phyloP scores from a whole-genome alignment of 2,797 vertebrate genomes.

The Typhlichthys eigenmanni region DNA sequence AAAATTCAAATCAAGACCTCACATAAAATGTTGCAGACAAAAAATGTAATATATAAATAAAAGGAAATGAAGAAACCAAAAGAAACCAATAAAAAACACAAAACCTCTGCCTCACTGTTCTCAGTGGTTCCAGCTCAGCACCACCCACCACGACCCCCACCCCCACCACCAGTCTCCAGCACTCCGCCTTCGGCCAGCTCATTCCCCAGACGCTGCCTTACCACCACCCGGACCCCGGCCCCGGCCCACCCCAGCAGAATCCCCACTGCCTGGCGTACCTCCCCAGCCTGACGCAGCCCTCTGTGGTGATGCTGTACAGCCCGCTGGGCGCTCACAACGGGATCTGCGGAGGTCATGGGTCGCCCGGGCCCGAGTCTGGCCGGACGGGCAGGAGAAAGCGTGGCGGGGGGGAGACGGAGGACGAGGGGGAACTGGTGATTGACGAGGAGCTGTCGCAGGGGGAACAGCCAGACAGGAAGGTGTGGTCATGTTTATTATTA shows the following conservation, averaged over 20 bases:
- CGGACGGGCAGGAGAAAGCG: conserved; percentile 45
- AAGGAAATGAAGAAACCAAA: no score
- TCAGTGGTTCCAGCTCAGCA: not conserved
- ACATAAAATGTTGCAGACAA: no score
- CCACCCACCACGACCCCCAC: not conserved
- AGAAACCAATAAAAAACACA: no score
- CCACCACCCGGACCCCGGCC: conserved; percentile 30
- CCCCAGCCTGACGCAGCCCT: conserved; percentile 81
- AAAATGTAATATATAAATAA: no score
- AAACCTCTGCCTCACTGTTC: no score
- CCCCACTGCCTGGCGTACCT: conserved; percentile 81
- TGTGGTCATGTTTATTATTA: conserved; percentile 14
- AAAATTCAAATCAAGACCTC: no score
- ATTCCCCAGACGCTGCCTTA: conserved; percentile 35
- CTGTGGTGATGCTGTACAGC: conserved; percentile 85
- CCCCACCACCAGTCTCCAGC: not conserved
- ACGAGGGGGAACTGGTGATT: conserved; percentile 13
- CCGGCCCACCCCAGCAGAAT: conserved; percentile 34
- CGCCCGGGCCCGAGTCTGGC: conserved; percentile 20
- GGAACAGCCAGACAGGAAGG: conserved; percentile 29
- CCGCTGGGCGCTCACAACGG: conserved; percentile 6
- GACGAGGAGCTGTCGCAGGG: conserved; percentile 32
- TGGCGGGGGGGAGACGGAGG: conserved; percentile 34
- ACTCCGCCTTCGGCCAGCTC: conserved; percentile 35
- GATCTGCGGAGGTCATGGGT: conserved; percentile 21